These are phyloP conservation scores for Agonopterix arenella DNA, from an alignment of 2,888 invertebrate genomes.

Conservation along the genomic window DNA sequence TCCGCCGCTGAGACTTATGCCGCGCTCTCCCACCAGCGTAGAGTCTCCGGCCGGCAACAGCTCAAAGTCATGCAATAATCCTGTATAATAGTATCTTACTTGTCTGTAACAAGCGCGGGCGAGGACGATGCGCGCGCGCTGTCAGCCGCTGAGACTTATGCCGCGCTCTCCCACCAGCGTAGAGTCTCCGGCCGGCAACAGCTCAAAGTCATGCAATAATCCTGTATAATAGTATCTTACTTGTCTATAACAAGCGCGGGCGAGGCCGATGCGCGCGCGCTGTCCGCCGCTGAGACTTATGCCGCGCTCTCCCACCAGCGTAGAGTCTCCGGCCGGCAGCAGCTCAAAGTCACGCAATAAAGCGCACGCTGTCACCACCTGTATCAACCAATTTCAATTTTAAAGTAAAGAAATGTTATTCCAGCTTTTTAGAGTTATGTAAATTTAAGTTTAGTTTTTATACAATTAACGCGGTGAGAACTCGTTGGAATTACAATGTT, in stretches of 20 bases:
- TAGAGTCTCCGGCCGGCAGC: constrained; percentile 83
- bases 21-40: constrained; percentile 87
- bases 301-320: constrained; percentile 87
- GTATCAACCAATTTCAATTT: no score
- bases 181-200: constrained; percentile 82
- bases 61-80: constrained; percentile 79
- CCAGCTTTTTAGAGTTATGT: no score
- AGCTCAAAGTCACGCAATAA: constrained; percentile 81
- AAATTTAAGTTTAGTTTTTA: no score
- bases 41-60: constrained; percentile 83
- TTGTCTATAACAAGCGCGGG: constrained; percentile 85
- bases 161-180: constrained; percentile 89
- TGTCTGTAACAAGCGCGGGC: constrained; percentile 87
- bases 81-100: constrained; percentile 61
- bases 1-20: constrained; percentile 86
- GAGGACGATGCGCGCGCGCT: constrained; percentile 86
- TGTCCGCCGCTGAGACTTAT: constrained; percentile 88
- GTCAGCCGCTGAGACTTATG: constrained; percentile 86
- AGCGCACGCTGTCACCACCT: constrained; percentile 79
- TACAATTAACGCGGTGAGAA: no score
- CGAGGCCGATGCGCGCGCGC: constrained; percentile 86
- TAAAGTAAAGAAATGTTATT: no score
- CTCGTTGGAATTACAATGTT: no score
- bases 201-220: constrained; percentile 80
- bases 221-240: constrained; percentile 60